Evolutionary conservation across 2,888 invertebrate genomes (phyloP), one percentile per base, ranked within the genome.

Genomic region (Cosmopolites sordidus): DNA sequence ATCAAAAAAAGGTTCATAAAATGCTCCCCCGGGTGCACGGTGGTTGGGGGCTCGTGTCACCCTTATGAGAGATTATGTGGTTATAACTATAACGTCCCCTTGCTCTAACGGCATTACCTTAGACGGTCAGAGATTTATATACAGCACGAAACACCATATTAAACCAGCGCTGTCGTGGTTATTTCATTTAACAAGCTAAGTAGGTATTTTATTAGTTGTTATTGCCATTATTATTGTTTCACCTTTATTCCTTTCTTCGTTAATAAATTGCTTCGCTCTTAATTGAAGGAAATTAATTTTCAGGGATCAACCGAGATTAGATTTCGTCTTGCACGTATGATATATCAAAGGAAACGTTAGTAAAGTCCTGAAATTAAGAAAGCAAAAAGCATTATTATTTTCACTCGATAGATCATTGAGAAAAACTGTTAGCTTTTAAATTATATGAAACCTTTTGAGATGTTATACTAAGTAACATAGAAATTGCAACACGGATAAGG

Each of bases 1-100:
- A 68, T 68, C 73, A 73, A 73, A 73, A 74, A 73, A 73, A 73
- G 72, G 72, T 73, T 74, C 74, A 74, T 74, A 74, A 73, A 73
- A 71, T 71, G 72, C 69, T 68, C 70, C 73, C 66, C 63, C 67
- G 66, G 65, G 65, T 70, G 66, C 64, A 66, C 66, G 66, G 67
- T 66, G 66, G 67, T 64, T 67, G 66, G 65, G 66, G 62, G 62
- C 63, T 63, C 65, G 66, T 69, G 69, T 68, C 69, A 64, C 67
- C 67, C 69, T 70, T 71, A 72, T 69, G 69, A 71, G 71, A 72
- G 70, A 67, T 72, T 71, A 70, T 67, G 70, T 66, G 68, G 70
- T 70, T 69, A 70, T 62, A 57, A 53, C 53, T 57, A 57, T 50
- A 62, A 60, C 60, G 60, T 59, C 56, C 57, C 59, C 61, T 55